Base-by-base conservation (phyloP, 2,888 invertebrate species). In the Cataglyphis livida region DNA sequence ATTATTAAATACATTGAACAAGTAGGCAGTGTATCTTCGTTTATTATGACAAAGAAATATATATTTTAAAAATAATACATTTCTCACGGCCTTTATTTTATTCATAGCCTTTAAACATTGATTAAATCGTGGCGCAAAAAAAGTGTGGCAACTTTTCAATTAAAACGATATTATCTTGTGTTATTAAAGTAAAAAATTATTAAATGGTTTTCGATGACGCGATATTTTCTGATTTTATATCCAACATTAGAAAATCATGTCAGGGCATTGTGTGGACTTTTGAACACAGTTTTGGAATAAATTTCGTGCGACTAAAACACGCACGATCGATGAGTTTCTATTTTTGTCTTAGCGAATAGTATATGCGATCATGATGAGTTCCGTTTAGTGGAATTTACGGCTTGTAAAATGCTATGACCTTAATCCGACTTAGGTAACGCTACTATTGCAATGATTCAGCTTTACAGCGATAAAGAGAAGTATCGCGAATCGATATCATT, bases 271-370 rank as follows among this genome's bases (percentile, higher is more conserved):
- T 51, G 25, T 48, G 18, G 6, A 28, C 10, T 79, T 74, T 88
- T 59, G 41, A 81, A 38, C 51, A 61, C n/a, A 61, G 64, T 57
- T 82, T 68, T 82, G 76, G 54, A 64, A 21, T 4, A 59, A 51
- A 18, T 25, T 48, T 62, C 82, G 81, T 59, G 81, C 85, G 85
- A 89, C 90, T 89, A 88, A 90, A 87, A 70, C 66, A 84, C 83
- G 70, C 51, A 75, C 84, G 89, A 91, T 91, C 91, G 88, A 91
- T 91, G 82, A 35, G 73, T 85, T 66, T 85, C 88, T 91, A 91
- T 91, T 91, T 90, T 86, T 74, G 86, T 84, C 85, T 12, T 35
- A 21, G 7, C 59, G 70, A 83, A 79, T 85, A 81, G 82, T 85
- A 85, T 87, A 84, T 79, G 83, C 84, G 82, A 90, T 91, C 84